Percentiles rank a stretch among this genome's conserved stretches.
phyloP scores from a whole-genome alignment of 2,888 invertebrate species.

The Luperina testacea region DNA sequence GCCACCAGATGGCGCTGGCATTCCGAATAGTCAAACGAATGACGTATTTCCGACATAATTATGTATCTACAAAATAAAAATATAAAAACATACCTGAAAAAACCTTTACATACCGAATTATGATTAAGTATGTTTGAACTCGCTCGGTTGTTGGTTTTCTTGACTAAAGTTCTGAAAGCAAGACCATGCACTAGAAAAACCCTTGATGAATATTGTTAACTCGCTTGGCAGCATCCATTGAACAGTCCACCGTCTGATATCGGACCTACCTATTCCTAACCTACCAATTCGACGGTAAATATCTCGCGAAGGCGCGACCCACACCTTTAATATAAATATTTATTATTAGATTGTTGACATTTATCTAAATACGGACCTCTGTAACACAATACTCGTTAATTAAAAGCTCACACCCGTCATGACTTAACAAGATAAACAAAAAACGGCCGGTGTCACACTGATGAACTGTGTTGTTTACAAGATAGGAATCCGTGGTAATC shows the following conservation, averaged over 20 bases:
- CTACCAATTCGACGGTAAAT: neutral
- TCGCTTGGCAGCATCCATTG: constrained; percentile 8
- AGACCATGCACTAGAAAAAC: neutral
- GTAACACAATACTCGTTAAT: constrained; percentile 41
- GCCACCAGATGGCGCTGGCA: no score
- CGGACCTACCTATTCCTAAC: neutral
- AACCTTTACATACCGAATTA: neutral
- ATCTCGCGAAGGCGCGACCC: neutral
- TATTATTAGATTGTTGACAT: constrained; percentile 13
- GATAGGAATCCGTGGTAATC: constrained; percentile 33
- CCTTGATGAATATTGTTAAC: constrained; percentile 33
- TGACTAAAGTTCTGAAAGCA: neutral
- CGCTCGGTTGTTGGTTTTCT: neutral
- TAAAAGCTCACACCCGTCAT: constrained; percentile 35
- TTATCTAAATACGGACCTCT: constrained; percentile 26
- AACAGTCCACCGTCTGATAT: constrained; percentile 7
- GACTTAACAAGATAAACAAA: constrained; percentile 41
- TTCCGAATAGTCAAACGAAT: no score
- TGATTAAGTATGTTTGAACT: neutral
- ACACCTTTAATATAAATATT: neutral
- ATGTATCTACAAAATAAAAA: no score
- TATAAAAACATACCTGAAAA: no score
- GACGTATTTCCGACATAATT: no score
- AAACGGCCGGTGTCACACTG: constrained; percentile 37
- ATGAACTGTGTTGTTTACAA: constrained; percentile 49